These are phyloP conservation scores for Melipona bicolor DNA, from an alignment of 2,888 invertebrate genomes.

Conservation along the genomic window DNA sequence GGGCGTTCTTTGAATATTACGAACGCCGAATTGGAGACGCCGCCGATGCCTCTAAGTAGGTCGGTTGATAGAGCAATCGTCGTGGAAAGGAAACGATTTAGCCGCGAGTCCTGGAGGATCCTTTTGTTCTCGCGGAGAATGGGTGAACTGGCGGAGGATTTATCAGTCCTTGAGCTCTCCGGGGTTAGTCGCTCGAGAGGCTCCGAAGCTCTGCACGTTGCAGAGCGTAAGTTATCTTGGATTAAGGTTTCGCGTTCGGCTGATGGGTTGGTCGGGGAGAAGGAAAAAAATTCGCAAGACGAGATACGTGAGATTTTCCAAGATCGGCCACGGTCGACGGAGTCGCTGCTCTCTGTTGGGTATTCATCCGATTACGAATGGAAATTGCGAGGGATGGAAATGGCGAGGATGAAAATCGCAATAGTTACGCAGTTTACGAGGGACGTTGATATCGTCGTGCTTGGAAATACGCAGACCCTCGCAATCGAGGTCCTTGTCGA, in stretches of 20 bases:
- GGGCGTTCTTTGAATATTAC: constrained; percentile 19
- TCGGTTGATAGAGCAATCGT: constrained; percentile 17
- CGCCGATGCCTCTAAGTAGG: not conserved
- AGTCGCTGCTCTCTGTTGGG: constrained; percentile 32
- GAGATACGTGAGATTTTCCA: not conserved
- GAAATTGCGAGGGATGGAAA: constrained; percentile 17
- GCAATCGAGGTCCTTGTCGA: constrained; percentile 34
- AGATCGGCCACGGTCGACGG: constrained; percentile 3
- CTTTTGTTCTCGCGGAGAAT: constrained; percentile 4
- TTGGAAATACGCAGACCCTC: constrained; percentile 28
- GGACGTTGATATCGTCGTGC: constrained; percentile 32
- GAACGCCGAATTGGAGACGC: not conserved
- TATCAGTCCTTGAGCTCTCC: not conserved
- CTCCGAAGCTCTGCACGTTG: not conserved
- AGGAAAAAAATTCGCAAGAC: constrained; percentile 2
- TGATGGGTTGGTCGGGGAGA: not conserved
- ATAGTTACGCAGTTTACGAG: constrained; percentile 36
- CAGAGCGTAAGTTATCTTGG: not conserved
- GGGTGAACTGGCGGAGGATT: not conserved
- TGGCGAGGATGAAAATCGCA: constrained; percentile 42
- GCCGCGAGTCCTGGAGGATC: not conserved
- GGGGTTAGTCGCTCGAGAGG: not conserved
- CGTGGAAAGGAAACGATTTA: constrained; percentile 5
- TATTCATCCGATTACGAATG: constrained; percentile 40
- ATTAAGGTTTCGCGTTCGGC: not conserved